Percentiles rank a stretch among this genome's conserved stretches.
Conservation (phyloP, 2,888 invertebrate genomes). For the Zele albiditarsus region DNA sequence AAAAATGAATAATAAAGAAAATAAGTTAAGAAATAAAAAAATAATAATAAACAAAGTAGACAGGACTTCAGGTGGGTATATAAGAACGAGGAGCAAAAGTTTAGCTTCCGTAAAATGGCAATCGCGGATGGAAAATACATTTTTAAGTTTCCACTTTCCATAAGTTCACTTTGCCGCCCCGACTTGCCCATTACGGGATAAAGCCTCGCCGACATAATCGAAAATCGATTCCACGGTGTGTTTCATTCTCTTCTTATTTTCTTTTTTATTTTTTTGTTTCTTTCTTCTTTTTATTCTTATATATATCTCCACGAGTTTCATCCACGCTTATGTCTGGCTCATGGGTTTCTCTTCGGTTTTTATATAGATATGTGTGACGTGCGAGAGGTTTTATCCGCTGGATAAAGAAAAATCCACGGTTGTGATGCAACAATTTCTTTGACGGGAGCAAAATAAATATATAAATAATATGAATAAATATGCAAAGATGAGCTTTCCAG, state of each 20-base stretch:
- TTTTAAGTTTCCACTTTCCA: conserved; percentile 57
- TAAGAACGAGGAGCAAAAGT: conserved; percentile 38
- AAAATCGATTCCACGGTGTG: conserved; percentile 57
- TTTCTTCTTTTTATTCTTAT: conserved; percentile 23
- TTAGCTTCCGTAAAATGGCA: conserved; percentile 53
- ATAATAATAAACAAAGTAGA: conserved; percentile 29
- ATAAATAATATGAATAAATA: conserved; percentile 23
- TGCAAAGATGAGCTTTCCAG: conserved; percentile 22
- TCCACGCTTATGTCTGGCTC: conserved; percentile 35
- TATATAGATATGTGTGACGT: conserved; percentile 49
- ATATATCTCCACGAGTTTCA: conserved; percentile 18
- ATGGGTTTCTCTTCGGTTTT: conserved; percentile 17
- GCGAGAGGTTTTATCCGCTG: conserved; percentile 55
- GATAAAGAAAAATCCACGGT: conserved; percentile 54
- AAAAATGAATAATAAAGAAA: conserved; percentile 21
- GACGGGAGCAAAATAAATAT: conserved; percentile 29
- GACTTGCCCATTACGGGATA: conserved; percentile 53
- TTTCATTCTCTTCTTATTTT: conserved; percentile 42
- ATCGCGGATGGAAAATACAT: conserved; percentile 56
- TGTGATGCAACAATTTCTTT: conserved; percentile 52
- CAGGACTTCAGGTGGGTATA: conserved; percentile 24
- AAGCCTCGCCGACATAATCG: conserved; percentile 58
- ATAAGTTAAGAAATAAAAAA: background rate
- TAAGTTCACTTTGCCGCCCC: conserved; percentile 48
- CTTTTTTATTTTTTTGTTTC: conserved; percentile 27